Evolutionary conservation across 2,888 invertebrate species (phyloP), one percentile per base, ranked within the genome.

Genomic region (Ennomos erosarius): DNA sequence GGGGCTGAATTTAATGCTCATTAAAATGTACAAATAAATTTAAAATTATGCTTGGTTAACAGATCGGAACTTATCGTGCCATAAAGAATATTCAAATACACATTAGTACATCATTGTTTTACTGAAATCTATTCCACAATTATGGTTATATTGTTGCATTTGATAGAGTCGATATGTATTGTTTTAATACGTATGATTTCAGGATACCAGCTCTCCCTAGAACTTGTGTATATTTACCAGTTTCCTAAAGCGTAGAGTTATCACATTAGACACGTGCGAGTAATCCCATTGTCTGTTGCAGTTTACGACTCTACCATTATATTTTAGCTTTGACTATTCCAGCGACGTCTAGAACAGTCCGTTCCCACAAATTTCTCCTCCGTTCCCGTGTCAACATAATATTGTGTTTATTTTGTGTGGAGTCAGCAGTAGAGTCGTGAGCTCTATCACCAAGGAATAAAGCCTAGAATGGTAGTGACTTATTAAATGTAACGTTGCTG

Each of bases 321-420:
- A 57, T 55, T 59, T 55, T 52, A 49, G 39, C 52, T 62, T 45
- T 47, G 62, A 59, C 65, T 59, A 55, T 65, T 61, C 55, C 55
- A 16, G 45, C 42, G 43, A 59, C 55, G 57, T 65, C 65, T 59
- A 46, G 46, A 50, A 36, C 47, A 61, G 47, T 54, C 56, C 58
- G 59, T 44, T 53, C 33, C 54, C 59, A 42, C 61, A 59, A 61
- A 64, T 65, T 56, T 59, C 62, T 62, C 54, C 54, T 61, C 46
- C 50, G 47, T 50, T 60, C 47, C 38, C 48, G 46, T 60, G 64
- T 64, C 64, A 60, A 61, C 58, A 61, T 64, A 61, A 64, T 58
- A 50, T 56, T 59, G 59, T 59, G 62, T 59, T 62, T 62, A 58
- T 52, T 62, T 43, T 39, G 49, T n/a, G 44, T 36, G 9, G 40